Base-by-base conservation (phyloP, 2,113 vertebrate species). In the Brachyhypopomus occidentalis region DNA sequence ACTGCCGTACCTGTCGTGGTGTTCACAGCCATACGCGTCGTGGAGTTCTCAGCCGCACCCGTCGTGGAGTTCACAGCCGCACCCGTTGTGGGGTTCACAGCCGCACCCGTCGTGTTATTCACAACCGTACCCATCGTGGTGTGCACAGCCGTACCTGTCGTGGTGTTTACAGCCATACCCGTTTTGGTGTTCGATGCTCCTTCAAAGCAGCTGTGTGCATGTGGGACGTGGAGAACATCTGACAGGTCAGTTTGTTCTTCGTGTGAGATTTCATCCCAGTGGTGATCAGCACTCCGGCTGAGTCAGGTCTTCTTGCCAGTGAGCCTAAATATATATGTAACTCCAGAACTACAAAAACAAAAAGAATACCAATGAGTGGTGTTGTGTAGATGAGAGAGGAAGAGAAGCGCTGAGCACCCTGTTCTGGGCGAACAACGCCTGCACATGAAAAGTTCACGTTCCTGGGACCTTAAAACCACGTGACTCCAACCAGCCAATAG, bases 371-470 rank as follows among this genome's bases (percentile, higher is more conserved):
- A 7, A 25, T 20, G 9, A 74, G 23, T 5, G 11, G n/a, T 23
- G 69, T n/a, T 17, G 30, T 27, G n/a, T 25, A 72, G 92, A 90
- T 83, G 92, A 91, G 90, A 94, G 92, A 87, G 94, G 25, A 79
- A 17, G 63, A 60, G 78, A 62, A 25, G 38, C 69, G 1, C 62
- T 25, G 58, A 16, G 94, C 95, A 94, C 94, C 96, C 94, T 96
- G 95, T 96, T 95, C 95, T 92, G 92, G 94, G 95, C 95, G 96
- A 95, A 95, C 95, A 96, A 97, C 96, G 96, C 95, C 97, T 88
- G 91, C 86, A 90, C 88, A 91, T 95, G 96, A 98, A 96, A 96
- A 96, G 97, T 98, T 98, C 96, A 97, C 96, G 96, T 96, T 97
- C 97, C 96, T 93, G 95, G 95, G 95, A 96, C 91, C 91, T 86